Conservation (phyloP, 2,888 invertebrate genomes). For the Leptopterna dolabrata region DNA sequence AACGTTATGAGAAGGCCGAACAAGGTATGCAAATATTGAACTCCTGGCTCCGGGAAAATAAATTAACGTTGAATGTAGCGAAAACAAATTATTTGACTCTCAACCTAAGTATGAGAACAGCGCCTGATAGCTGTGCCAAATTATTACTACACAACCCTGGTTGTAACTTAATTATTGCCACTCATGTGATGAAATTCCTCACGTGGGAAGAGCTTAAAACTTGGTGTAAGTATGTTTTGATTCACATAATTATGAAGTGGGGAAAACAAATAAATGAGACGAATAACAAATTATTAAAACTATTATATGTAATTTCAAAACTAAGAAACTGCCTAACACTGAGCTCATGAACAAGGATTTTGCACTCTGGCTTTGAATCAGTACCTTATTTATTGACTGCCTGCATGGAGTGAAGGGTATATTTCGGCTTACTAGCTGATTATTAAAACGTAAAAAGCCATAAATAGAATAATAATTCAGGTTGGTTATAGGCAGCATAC, state of each 20-base stretch:
- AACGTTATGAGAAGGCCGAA: not conserved
- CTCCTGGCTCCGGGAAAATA: not conserved
- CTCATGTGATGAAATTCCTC: not conserved
- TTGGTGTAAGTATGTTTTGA: not conserved
- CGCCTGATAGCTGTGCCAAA: not conserved
- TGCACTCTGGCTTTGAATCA: not conserved
- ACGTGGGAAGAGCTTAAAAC: not conserved
- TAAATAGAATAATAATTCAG: no score
- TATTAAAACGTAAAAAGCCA: no score
- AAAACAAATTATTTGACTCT: not conserved
- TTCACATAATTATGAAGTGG: no score
- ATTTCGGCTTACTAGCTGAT: not conserved
- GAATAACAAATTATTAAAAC: not conserved
- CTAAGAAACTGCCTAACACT: not conserved
- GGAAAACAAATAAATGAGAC: no score
- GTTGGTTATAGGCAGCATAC: no score
- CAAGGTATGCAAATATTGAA: not conserved
- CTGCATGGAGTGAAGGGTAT: not conserved
- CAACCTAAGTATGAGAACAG: not conserved
- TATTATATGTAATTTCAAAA: not conserved
- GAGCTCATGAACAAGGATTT: not conserved
- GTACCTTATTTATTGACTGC: no score
- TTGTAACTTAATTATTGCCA: not conserved
- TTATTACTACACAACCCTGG: not conserved
- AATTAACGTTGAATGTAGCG: not conserved